Evolutionary conservation across 2,888 invertebrate species (phyloP), one percentile per base, ranked within the genome.

Genomic region (Chrysotoxum bicinctum): DNA sequence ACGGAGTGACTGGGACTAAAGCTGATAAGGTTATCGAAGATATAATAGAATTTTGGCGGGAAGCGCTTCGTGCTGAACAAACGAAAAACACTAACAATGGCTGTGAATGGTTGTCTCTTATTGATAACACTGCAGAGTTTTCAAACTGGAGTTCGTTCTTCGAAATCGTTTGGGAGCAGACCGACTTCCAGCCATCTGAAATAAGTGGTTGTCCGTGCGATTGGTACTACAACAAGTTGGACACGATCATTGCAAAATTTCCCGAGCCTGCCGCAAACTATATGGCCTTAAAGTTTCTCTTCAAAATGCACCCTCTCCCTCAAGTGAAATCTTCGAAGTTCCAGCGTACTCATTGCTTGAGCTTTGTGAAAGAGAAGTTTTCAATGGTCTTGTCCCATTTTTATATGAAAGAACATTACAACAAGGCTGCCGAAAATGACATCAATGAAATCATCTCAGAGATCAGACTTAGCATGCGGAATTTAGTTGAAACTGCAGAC

Each of bases 211-310:
- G 43, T 3, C 89, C 88, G 3, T 91, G 91, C 21, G 70, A 88
- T 12, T 89, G 58, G 48, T 89, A 87, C 35, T 91, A 91, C 43
- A 21, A 35, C 8, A 87, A 89, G 45, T 73, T 91, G 54, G 86
- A 90, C 21, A 76, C 85, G 45, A 88, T 90, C 35, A 90, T 89
- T 26, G 72, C 52, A 1, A 87, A 88, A 19, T 88, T 88, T 5
- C 88, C 88, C n/a, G 76, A 87, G 32, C 89, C 90, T 0, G 89
- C 89, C 5, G 91, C 91, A 12, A 91, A 91, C 74, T 91, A 91
- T 8, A 43, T 43, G 43, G 40, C 21, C 2, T 32, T 60, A 9
- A 60, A 60, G 30, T 64, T 64, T 45, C 64, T 64, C 19, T 64
- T 8, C 45, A 10, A 1, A 2, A 21, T 66, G 35, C 66, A 66